Base-by-base conservation (phyloP, 2,888 invertebrate species). In the Drosophila neonasuta region DNA sequence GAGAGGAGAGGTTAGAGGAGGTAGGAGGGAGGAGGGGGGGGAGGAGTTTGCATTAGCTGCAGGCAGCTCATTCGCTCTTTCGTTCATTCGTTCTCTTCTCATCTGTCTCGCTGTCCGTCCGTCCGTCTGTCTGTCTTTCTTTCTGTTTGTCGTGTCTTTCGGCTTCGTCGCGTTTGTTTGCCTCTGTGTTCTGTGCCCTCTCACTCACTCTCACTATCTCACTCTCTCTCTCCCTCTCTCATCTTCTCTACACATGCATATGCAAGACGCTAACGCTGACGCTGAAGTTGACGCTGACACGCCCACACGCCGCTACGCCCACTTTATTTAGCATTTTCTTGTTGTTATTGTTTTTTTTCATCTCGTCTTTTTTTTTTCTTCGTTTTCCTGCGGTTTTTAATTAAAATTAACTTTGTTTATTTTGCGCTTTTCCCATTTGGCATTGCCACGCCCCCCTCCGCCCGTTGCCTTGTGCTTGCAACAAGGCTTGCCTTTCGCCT, bases 371-470 rank as follows among this genome's bases (percentile, higher is more conserved):
- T 70, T 70, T 50, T 59, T 6, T 6, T 24, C 24, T 66, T 79
- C 71, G 73, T 67, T 78, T 80, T 87, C 75, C 86, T 86, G 82
- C 87, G 86, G 82, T 83, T 83, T 83, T 83, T 83, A 83, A 83
- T 83, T 83, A 83, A 83, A 83, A 83, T 83, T 83, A 83, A 83
- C 82, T 87, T 83, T 83, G 87, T 83, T 83, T 86, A 86, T 82
- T 83, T 87, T 85, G 76, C 76, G 81, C 87, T 80, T 79, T 75
- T 78, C 71, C 72, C 83, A 77, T 80, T 77, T 76, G 73, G 65
- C 52, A 51, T 50, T 44, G 41, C 60, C 59, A 6, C 11, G 20
- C 20, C 34, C 13, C 15, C 44, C 4, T 5, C 9, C n/a, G n/a
- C 2, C 13, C 4, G 5, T 29, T 11, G 11, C 34, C 20, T 6